Evolutionary conservation across 2,888 invertebrate species (phyloP).

Genomic region (Cecidostiba fungosa): DNA sequence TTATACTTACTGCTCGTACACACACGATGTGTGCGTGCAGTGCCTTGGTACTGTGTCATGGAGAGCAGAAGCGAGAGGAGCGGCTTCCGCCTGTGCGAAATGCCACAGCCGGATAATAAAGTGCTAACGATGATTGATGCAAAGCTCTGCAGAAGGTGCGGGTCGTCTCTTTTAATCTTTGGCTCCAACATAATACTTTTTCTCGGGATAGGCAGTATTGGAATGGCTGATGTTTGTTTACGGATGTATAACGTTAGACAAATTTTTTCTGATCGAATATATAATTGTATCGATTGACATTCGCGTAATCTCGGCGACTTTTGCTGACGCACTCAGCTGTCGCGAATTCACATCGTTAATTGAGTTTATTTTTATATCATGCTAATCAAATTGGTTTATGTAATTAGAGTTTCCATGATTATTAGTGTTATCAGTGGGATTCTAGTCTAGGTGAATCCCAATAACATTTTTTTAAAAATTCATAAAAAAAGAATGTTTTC

Average conservation of each 20-base stretch:
- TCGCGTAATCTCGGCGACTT: background rate
- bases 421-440: background rate
- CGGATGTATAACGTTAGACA: too few species aligned
- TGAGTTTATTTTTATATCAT: background rate
- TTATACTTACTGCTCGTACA: background rate
- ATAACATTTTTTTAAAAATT: too few species aligned
- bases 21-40: background rate
- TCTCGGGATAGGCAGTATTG: background rate
- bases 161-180: background rate
- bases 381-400: background rate
- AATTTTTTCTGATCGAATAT: too few species aligned
- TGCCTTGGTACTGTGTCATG: background rate
- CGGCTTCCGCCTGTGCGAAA: constrained; percentile 67
- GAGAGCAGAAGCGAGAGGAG: constrained; percentile 29
- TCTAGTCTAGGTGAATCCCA: background rate
- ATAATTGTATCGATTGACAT: background rate
- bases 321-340: background rate
- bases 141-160: constrained; percentile 11
- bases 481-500: too few species aligned
- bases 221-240: background rate
- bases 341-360: background rate
- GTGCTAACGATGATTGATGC: constrained; percentile 76
- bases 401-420: background rate
- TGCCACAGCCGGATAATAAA: constrained; percentile 71
- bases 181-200: background rate